Percentiles rank a stretch among this genome's conserved stretches.
These are phyloP conservation scores for Brachycybe producta DNA, from an alignment of 2,888 invertebrate species.

Conservation along the genomic window DNA sequence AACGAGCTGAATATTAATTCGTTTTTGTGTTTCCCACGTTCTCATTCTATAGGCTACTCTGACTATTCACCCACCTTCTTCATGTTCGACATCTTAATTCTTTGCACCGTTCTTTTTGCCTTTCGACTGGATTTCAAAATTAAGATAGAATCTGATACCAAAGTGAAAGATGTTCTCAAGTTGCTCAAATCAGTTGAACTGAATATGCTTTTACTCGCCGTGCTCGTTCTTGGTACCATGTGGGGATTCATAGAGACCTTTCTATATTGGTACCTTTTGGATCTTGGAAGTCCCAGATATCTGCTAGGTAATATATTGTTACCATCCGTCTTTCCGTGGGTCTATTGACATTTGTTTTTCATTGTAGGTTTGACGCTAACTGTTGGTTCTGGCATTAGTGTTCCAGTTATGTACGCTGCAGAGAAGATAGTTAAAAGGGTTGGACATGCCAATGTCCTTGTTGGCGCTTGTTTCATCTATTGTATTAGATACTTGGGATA, in stretches of 20 bases:
- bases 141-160: conserved; percentile 47
- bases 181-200: conserved; percentile 66
- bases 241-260: conserved; percentile 85
- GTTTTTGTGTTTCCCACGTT: not conserved
- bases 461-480: conserved; percentile 72
- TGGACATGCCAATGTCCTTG: conserved; percentile 70
- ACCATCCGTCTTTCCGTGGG: not conserved
- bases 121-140: conserved; percentile 62
- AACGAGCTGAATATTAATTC: not conserved
- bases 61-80: conserved; percentile 83
- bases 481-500: conserved; percentile 49
- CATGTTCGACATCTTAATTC: conserved; percentile 57
- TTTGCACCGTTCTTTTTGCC: conserved; percentile 58
- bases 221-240: conserved; percentile 68
- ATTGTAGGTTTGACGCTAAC: conserved; percentile 61
- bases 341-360: too few species aligned
- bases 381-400: conserved; percentile 66
- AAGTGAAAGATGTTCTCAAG: conserved; percentile 58
- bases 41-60: conserved; percentile 48
- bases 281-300: conserved; percentile 68
- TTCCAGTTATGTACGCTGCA: conserved; percentile 71
- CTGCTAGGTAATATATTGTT: conserved; percentile 50
- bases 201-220: conserved; percentile 62
- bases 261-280: conserved; percentile 63
- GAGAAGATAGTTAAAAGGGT: conserved; percentile 67